Conservation (phyloP, 2,797 vertebrate species). For the Enteromius unitaeniatus region DNA sequence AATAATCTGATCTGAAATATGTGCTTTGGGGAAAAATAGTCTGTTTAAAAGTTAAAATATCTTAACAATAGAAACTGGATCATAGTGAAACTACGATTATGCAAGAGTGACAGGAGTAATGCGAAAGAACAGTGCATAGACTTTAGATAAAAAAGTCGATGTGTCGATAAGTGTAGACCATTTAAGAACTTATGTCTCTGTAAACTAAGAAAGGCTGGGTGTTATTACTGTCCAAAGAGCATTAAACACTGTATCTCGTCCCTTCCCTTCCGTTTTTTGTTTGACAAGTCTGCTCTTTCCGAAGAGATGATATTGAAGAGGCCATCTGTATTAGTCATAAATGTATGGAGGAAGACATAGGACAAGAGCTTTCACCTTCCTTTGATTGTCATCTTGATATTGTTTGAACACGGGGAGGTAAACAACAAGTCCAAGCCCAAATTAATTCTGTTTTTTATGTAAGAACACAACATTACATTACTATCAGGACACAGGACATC, state of each 20-base stretch:
- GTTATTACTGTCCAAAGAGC: not conserved
- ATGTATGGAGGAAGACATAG: constrained; percentile 74
- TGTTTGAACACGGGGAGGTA: constrained; percentile 68
- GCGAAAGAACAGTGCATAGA: not conserved
- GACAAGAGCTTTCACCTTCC: constrained; percentile 81
- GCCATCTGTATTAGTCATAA: constrained; percentile 72
- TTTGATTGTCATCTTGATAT: constrained; percentile 75
- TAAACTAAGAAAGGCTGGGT: not conserved
- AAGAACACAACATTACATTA: constrained; percentile 26
- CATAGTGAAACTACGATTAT: not conserved
- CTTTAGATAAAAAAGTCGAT: not conserved
- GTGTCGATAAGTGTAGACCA: not conserved
- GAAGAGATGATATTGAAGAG: not conserved
- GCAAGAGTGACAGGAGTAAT: not conserved
- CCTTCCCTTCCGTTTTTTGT: not conserved
- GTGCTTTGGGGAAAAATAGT: not conserved
- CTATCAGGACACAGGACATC: not conserved
- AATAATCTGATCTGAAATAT: constrained; percentile 42
- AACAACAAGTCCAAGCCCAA: constrained; percentile 29
- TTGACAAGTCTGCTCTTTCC: constrained; percentile 23
- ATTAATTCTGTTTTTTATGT: constrained; percentile 4
- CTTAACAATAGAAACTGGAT: constrained; percentile 8
- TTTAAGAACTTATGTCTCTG: constrained; percentile 4
- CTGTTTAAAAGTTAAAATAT: constrained; percentile 33
- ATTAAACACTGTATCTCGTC: not conserved